phyloP scores from a whole-genome alignment of 2,113 vertebrate species.

The Alethe diademata region DNA sequence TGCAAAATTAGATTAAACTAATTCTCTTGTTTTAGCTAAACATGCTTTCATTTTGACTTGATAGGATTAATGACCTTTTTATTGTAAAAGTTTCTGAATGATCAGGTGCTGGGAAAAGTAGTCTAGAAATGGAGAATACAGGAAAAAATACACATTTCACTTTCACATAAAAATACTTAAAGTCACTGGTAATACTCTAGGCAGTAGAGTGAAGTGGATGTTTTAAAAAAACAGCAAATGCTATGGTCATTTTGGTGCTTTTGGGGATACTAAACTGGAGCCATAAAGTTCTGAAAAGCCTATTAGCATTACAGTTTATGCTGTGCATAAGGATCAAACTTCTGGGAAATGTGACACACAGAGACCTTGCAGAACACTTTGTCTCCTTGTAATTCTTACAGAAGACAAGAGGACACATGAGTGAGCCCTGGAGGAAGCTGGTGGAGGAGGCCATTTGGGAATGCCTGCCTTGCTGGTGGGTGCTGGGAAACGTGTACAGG shows the following conservation, averaged over 20 bases:
- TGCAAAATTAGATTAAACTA: neutral
- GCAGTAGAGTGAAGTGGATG: rapidly evolving
- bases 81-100: neutral
- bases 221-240: neutral
- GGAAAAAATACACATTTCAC: neutral
- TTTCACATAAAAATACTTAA: neutral
- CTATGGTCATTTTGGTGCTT: neutral
- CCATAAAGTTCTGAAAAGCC: neutral
- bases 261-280: neutral
- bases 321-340: neutral
- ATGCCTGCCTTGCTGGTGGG: neutral
- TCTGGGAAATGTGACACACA: rapidly evolving
- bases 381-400: neutral
- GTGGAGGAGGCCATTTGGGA: neutral
- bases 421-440: neutral
- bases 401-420: rapidly evolving
- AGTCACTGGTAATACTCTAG: neutral
- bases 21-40: neutral
- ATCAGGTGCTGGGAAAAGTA: neutral
- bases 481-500: rapidly evolving
- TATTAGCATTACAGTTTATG: neutral
- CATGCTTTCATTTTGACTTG: neutral
- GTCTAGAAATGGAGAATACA: neutral
- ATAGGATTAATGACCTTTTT: neutral
- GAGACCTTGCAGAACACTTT: neutral